Evolutionary conservation across 2,888 invertebrate species (phyloP), one percentile per base, ranked within the genome.

Genomic region (Drosophila mercatorum): DNA sequence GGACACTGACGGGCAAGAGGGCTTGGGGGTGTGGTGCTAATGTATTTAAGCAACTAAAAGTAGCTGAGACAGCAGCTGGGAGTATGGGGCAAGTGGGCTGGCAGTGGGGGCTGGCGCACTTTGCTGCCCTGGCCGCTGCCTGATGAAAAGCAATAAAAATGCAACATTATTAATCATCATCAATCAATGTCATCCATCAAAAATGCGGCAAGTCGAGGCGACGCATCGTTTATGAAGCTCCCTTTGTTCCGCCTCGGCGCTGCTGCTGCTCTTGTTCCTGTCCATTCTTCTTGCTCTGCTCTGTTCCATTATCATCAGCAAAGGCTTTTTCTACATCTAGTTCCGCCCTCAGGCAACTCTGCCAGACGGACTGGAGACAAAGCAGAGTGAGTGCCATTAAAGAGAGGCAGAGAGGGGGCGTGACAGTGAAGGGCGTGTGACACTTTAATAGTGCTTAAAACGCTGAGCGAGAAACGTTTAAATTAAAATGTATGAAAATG

Each of bases 101-200:
- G 36, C 10, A 60, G 36, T 12, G 51, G 52, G 14, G 41, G 22
- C 22, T 22, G 22, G 22, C 22, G 62, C 57, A 43, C 56, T 63
- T 52, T 55, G 51, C 31, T 65, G 47, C 36, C 10, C 47, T 68
- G 66, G 60, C 56, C 66, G 53, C 36, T 57, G 55, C 52, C 58
- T 68, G 88, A 83, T 89, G 82, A 83, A 89, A 87, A 90, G 91
- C 91, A 91, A 91, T 91, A 91, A 91, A 92, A 91, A 88, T 92
- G 90, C 92, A 91, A 90, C 91, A 91, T 91, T 92, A 92, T 92
- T 92, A 92, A 92, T 92, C 92, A 92, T 92, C 92, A 92, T 92
- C 92, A 92, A 92, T 92, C 92, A 92, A 91, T 92, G 92, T 92
- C 92, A 90, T 89, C 81, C 87, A 87, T 87, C 86, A 87, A 89